Percentiles rank a stretch among this genome's conserved stretches.
These are phyloP conservation scores for Altica lythri DNA, from an alignment of 2,888 invertebrate species.

Conservation along the genomic window DNA sequence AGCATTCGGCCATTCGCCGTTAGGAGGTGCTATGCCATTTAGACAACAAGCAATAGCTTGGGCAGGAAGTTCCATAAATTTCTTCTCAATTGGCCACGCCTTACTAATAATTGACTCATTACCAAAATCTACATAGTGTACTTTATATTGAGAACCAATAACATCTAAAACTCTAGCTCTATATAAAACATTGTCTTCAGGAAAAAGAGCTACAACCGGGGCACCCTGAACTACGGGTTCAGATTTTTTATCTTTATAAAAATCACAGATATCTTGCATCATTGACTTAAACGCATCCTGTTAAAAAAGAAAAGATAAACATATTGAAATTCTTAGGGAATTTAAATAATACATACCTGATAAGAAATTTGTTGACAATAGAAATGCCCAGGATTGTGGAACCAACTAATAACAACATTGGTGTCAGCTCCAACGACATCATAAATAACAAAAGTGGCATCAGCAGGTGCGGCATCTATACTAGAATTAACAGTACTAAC, in stretches of 20 bases:
- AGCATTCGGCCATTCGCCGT: slow-evolving; percentile 64
- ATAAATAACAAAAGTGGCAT: slow-evolving; percentile 38
- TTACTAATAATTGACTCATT: slow-evolving; percentile 70
- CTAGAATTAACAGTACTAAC: slow-evolving; percentile 38
- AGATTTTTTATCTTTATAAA: slow-evolving; percentile 61
- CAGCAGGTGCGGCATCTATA: slow-evolving; percentile 45
- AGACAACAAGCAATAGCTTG: slow-evolving; percentile 74
- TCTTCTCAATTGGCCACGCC: slow-evolving; percentile 72
- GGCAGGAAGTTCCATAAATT: slow-evolving; percentile 68
- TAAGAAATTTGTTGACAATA: slow-evolving; percentile 56
- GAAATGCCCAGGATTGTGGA: slow-evolving; percentile 74
- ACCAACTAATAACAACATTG: slow-evolving; percentile 73
- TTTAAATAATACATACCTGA: slow-evolving; percentile 42
- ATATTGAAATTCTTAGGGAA: too few relatives aligned
- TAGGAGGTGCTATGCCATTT: slow-evolving; percentile 64
- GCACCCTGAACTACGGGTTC: slow-evolving; percentile 62
- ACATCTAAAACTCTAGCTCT: slow-evolving; percentile 68
- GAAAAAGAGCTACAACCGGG: slow-evolving; percentile 71
- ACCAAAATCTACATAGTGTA: slow-evolving; percentile 78
- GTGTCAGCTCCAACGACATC: slow-evolving; percentile 58
- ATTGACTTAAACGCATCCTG: slow-evolving; percentile 65
- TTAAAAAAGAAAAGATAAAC: slow-evolving; percentile 15
- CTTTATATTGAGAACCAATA: slow-evolving; percentile 46
- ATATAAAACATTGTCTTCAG: slow-evolving; percentile 73
- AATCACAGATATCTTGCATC: slow-evolving; percentile 73